These are phyloP conservation scores for Psococerastis gibbosa DNA, from an alignment of 2,888 invertebrate genomes.

Conservation along the genomic window DNA sequence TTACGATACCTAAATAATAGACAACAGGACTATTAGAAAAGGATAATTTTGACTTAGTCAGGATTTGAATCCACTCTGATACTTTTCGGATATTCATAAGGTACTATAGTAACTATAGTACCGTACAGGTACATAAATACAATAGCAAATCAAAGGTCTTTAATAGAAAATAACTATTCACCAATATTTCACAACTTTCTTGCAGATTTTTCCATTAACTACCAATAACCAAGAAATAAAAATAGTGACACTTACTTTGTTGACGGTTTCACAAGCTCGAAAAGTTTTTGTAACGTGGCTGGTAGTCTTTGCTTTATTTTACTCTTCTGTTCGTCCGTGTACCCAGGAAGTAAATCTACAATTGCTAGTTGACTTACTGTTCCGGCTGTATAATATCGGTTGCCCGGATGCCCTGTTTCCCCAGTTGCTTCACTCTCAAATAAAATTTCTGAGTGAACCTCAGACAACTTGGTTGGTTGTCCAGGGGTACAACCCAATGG, in stretches of 20 bases:
- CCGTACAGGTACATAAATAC: too few species aligned
- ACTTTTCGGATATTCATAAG: too few species aligned
- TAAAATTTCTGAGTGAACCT: not conserved
- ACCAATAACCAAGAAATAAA: too few species aligned
- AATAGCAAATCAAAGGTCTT: too few species aligned
- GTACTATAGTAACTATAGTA: too few species aligned
- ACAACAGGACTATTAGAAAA: too few species aligned
- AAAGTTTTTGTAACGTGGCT: not conserved
- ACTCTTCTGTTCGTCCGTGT: not conserved
- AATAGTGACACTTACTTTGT: not conserved
- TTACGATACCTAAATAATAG: not conserved
- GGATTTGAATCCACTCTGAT: too few species aligned
- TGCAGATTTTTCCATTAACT: too few species aligned
- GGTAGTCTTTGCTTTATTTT: not conserved
- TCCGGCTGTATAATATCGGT: not conserved
- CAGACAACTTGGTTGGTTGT: not conserved
- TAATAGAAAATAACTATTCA: too few species aligned
- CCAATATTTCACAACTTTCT: too few species aligned
- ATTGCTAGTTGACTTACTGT: not conserved
- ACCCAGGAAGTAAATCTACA: not conserved
- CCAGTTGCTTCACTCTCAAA: not conserved
- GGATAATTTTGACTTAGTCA: too few species aligned
- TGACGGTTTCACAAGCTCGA: not conserved
- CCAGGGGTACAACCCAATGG: not conserved
- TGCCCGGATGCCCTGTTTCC: conserved; percentile 4